Conservation (phyloP, 2,113 vertebrate species). For the Gavia stellata region DNA sequence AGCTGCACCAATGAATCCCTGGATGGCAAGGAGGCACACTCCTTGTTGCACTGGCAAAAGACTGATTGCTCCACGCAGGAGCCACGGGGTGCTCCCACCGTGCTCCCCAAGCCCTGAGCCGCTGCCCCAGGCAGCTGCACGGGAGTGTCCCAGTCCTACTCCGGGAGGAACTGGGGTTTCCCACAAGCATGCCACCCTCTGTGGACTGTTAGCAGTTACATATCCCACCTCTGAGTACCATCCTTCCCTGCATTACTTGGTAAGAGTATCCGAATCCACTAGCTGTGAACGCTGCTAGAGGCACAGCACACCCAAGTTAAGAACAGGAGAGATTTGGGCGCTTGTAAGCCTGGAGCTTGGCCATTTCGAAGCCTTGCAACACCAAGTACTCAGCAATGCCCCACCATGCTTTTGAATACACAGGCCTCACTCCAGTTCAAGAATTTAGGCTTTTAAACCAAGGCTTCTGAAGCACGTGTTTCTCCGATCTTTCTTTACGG, state of each 20-base stretch:
- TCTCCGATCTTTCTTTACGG: not conserved
- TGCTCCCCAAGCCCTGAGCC: not conserved
- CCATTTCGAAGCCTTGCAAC: not conserved
- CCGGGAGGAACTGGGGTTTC: not conserved
- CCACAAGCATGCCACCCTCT: not conserved
- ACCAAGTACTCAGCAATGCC: not conserved
- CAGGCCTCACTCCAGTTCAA: not conserved
- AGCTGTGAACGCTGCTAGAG: not conserved
- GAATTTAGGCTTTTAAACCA: not conserved
- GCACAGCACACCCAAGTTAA: not conserved
- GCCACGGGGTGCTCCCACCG: accelerated
- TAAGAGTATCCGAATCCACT: too few relatives aligned
- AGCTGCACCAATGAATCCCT: not conserved
- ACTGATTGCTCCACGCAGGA: accelerated
- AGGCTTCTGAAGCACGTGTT: not conserved
- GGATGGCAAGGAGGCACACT: not conserved
- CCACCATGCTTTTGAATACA: not conserved
- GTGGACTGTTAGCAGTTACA: not conserved
- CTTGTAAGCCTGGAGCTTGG: not conserved
- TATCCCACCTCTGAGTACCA: not conserved
- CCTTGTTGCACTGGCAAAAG: not conserved
- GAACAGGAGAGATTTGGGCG: not conserved
- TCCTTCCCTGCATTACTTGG: not conserved
- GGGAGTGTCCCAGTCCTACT: not conserved
- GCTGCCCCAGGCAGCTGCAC: accelerated